Conservation (phyloP, 2,113 vertebrate genomes). For the Microcebus griseorufus region DNA sequence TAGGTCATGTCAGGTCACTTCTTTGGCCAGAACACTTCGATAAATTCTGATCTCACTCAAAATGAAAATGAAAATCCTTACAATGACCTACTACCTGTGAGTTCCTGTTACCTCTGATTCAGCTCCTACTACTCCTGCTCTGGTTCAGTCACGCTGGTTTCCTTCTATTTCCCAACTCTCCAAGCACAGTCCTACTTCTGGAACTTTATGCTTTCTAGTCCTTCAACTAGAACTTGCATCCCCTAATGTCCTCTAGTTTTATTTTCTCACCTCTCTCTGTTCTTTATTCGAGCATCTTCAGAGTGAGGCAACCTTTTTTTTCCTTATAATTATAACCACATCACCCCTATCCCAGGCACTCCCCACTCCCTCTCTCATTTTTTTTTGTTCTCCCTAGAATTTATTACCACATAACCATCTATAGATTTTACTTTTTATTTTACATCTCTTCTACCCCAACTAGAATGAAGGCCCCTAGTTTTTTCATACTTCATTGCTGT, state of each 20-base stretch:
- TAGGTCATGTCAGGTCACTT: background rate
- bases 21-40: background rate
- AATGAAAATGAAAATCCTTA: background rate
- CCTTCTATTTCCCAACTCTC: background rate
- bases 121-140: background rate
- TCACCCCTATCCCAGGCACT: background rate
- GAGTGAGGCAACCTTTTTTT: background rate
- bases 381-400: background rate
- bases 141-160: background rate
- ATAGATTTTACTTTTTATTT: constrained; percentile 2
- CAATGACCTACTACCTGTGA: background rate
- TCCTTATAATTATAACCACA: background rate
- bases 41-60: background rate
- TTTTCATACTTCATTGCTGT: background rate
- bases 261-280: background rate
- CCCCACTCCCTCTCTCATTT: background rate
- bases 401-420: background rate
- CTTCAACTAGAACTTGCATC: background rate
- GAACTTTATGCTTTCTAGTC: background rate
- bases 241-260: background rate
- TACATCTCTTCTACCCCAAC: background rate
- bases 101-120: background rate
- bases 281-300: background rate
- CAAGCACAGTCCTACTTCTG: background rate
- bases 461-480: background rate